Percentiles rank a stretch among this genome's conserved stretches.
Evolutionary conservation across 2,888 invertebrate species (phyloP).

Genomic region (Blomia tropicalis): DNA sequence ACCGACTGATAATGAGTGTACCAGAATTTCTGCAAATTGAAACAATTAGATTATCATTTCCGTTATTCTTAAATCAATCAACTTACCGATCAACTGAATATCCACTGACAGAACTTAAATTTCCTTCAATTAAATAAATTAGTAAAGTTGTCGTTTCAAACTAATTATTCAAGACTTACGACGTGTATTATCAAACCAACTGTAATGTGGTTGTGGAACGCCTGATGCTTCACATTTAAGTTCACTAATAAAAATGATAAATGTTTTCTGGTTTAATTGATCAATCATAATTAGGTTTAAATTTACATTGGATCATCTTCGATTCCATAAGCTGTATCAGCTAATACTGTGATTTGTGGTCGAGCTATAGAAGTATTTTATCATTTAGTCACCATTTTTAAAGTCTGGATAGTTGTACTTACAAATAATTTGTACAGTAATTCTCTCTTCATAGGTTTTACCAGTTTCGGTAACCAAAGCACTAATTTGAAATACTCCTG

Average conservation of each 20-base stretch:
- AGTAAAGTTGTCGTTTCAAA: too few relatives aligned
- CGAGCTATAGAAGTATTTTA: not conserved
- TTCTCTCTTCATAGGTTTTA: conserved; percentile 8
- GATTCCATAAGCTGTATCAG: not conserved
- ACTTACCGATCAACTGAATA: conserved; percentile 30
- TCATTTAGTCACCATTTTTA: not conserved
- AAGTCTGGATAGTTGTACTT: not conserved
- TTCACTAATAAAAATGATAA: conserved; percentile 32
- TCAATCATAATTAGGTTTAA: not conserved
- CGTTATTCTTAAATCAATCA: not conserved
- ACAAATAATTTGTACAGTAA: conserved; percentile 17
- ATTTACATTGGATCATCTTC: conserved; percentile 20
- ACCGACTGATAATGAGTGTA: conserved; percentile 52
- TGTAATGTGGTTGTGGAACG: conserved; percentile 66
- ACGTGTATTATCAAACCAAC: conserved; percentile 55
- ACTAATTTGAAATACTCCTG: conserved; percentile 14
- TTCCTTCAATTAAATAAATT: too few relatives aligned
- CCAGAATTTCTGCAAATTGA: conserved; percentile 41
- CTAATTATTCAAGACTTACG: too few relatives aligned
- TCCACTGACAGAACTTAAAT: conserved; percentile 45
- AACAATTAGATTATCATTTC: not conserved
- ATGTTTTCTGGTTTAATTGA: not conserved
- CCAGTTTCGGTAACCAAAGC: conserved; percentile 19
- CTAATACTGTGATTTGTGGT: not conserved
- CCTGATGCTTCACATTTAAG: conserved; percentile 61